phyloP scores from a whole-genome alignment of 1,140 invertebrate species.

The Drosophila subobscura region DNA sequence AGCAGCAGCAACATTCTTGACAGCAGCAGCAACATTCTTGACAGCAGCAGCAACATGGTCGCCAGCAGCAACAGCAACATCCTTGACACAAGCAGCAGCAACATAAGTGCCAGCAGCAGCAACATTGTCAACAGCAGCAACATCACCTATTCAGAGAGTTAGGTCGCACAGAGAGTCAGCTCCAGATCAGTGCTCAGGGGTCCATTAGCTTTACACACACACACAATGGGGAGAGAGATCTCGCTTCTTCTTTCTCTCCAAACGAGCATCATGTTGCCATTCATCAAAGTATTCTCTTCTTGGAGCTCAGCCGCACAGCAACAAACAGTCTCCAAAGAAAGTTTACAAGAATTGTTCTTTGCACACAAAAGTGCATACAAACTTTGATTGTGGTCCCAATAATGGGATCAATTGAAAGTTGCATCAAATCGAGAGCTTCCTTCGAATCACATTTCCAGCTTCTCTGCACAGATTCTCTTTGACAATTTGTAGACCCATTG shows the following conservation, averaged over 20 bases:
- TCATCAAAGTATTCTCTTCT: slow-evolving; percentile 24
- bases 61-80: background rate
- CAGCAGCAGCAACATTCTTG: slow-evolving; percentile 5
- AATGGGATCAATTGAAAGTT: too few relatives aligned
- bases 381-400: too few relatives aligned
- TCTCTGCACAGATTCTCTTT: too few relatives aligned
- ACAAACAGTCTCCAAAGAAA: too few relatives aligned
- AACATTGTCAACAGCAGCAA: slow-evolving; percentile 16
- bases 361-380: too few relatives aligned
- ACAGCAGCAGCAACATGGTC: background rate
- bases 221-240: background rate
- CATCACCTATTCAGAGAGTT: slow-evolving; percentile 21
- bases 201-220: slow-evolving; percentile 47
- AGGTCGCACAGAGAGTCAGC: slow-evolving; percentile 22
- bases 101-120: slow-evolving; percentile 4
- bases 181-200: slow-evolving; percentile 45
- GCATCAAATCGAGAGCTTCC: too few relatives aligned
- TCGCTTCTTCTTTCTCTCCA: too few relatives aligned
- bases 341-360: too few relatives aligned
- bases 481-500: too few relatives aligned
- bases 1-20: slow-evolving; percentile 18
- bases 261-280: slow-evolving; percentile 53
- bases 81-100: background rate
- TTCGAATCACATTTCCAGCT: too few relatives aligned
- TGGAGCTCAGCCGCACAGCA: too few relatives aligned